phyloP scores from a whole-genome alignment of 2,113 vertebrate species.

The Motacilla tschutschensis region DNA sequence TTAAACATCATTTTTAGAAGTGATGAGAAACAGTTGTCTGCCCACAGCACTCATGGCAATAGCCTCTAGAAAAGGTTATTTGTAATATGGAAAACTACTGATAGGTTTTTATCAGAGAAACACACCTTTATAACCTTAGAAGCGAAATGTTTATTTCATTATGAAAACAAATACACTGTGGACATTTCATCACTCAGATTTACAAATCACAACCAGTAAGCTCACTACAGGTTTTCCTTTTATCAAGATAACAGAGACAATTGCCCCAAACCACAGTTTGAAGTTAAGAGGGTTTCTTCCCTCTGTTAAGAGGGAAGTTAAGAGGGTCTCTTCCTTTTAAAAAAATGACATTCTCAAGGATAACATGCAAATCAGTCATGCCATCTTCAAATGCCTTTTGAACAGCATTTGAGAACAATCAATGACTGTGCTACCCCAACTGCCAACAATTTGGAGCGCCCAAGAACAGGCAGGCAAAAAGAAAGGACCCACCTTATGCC shows the following conservation, averaged over 20 bases:
- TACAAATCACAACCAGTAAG: neutral
- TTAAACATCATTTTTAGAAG: neutral
- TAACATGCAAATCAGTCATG: neutral
- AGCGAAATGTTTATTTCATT: neutral
- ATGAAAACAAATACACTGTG: neutral
- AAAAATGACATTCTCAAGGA: neutral
- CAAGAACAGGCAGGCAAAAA: neutral
- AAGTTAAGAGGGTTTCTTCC: neutral
- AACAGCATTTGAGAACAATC: neutral
- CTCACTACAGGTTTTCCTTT: neutral
- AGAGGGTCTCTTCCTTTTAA: neutral
- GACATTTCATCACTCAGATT: neutral
- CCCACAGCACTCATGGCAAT: rapidly evolving
- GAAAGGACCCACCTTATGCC: neutral
- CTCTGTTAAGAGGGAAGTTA: neutral
- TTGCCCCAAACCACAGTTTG: neutral
- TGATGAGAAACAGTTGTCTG: neutral
- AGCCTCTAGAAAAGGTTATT: neutral
- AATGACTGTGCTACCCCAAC: neutral
- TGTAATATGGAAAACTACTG: neutral
- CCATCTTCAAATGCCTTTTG: neutral
- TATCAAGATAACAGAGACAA: neutral
- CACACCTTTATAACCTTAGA: neutral
- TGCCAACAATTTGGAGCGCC: neutral
- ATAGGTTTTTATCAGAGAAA: neutral